Percentiles rank a stretch among this genome's conserved stretches.
Conservation (phyloP, 1,140 invertebrate species). For the Scaptodrosophila lebanonensis region DNA sequence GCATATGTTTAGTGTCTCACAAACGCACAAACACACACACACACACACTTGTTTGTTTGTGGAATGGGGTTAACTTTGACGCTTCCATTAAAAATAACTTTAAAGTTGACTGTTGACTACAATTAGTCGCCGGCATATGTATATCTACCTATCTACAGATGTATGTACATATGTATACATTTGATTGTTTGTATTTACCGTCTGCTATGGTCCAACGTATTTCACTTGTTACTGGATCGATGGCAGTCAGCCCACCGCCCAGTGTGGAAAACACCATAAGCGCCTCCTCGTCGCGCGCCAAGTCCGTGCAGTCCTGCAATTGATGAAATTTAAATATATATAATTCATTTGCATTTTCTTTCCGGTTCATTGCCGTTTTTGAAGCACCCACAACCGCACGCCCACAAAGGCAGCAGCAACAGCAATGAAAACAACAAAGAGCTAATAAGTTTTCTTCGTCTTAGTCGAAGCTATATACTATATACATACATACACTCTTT, state of each 20-base stretch:
- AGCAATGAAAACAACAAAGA: too few relatives aligned
- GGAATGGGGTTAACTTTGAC: conserved; percentile 30
- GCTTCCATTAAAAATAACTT: conserved; percentile 15
- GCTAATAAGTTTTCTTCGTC: too few relatives aligned
- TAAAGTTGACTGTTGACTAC: conserved; percentile 3
- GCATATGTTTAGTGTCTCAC: conserved; percentile 36
- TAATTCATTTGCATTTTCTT: too few relatives aligned
- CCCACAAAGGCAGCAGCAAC: too few relatives aligned
- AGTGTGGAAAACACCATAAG: conserved; percentile 92
- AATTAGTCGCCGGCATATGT: too few relatives aligned
- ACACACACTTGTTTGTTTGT: conserved; percentile 5
- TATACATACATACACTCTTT: too few relatives aligned
- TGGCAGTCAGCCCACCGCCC: conserved; percentile 91
- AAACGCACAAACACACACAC: conserved; percentile 1
- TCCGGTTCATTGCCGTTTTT: too few relatives aligned
- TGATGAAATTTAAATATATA: background rate
- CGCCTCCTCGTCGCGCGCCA: conserved; percentile 84
- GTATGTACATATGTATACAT: conserved; percentile 1
- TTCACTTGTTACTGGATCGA: conserved; percentile 89
- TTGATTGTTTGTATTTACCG: conserved; percentile 80
- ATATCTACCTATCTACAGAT: background rate
- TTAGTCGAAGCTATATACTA: too few relatives aligned
- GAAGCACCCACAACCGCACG: too few relatives aligned
- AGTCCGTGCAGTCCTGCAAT: conserved; percentile 80
- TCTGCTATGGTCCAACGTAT: conserved; percentile 94